Base-by-base conservation (phyloP, 2,113 vertebrate species). In the Gambusia affinis region DNA sequence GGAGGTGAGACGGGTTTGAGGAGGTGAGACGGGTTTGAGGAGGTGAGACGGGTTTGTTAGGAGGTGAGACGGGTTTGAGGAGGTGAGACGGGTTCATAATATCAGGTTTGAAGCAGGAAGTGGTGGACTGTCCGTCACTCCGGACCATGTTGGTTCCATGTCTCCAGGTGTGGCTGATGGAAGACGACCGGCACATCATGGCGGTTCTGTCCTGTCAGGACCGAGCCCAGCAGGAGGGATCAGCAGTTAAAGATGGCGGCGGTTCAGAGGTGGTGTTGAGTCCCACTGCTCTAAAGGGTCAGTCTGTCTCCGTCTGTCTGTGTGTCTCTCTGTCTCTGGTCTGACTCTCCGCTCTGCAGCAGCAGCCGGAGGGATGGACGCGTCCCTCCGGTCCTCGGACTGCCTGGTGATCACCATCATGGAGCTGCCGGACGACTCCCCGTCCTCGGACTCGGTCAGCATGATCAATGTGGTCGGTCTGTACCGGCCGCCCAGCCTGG, bases 371-470 rank as follows among this genome's bases (percentile, higher is more conserved):
- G 27, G 60, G 3, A 29, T 3, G n/a, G 85, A 80, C 1, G 29
- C 64, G 6, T 80, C 91, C 4, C 91, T 83, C 70, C 89, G 90
- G 87, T 95, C 86, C 75, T 93, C 95, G 0, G 96, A 96, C 82
- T 96, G 96, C 85, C 91, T 97, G 67, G 95, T 97, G 12, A 93
- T 97, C 92, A 96, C 96, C 71, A 95, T 97, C 89, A 94, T 97
- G 94, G 95, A 96, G 89, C 92, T 97, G 19, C 95, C 96, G 0
- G 95, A 27, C 10, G 94, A 95, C 0, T 88, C 94, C 27, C 68
- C 91, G 0, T 94, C 95, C 0, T 94, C 95, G 0, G 95, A 95
- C 64, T 93, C 95, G 1, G 90, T 95, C 88, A 94, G 94, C 31
- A 85, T 92, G 85, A 86, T 95, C 80, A 95, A 96, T 57, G 92